Conservation (phyloP, 2,113 vertebrate species). For the Baryphthengus martii region DNA sequence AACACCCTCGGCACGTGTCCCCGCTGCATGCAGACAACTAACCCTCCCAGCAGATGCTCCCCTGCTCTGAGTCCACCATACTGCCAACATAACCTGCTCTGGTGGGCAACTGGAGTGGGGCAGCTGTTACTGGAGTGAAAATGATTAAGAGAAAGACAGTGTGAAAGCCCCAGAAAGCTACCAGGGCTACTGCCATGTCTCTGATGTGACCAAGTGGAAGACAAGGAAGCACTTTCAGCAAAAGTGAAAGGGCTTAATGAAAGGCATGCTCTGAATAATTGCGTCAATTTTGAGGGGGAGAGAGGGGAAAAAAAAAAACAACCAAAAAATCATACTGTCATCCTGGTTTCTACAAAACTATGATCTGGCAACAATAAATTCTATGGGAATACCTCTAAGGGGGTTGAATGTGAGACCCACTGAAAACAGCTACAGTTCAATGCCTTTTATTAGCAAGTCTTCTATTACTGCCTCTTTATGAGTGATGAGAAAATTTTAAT, state of each 20-base stretch:
- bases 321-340: not conserved
- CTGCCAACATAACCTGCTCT: rapidly evolving
- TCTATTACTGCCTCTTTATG: not conserved
- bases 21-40: not conserved
- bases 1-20: rapidly evolving
- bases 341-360: not conserved
- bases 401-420: not conserved
- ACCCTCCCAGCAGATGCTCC: not conserved
- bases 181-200: not conserved
- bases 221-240: not conserved
- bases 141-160: not conserved
- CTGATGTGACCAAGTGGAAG: not conserved
- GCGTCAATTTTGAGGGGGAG: not conserved
- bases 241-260: not conserved
- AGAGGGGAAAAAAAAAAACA: not conserved
- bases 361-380: not conserved
- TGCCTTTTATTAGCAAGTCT: not conserved
- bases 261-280: not conserved
- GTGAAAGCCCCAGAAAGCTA: not conserved
- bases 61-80: not conserved
- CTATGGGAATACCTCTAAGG: not conserved
- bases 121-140: not conserved
- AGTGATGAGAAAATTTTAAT: not conserved
- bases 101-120: not conserved
- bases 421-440: not conserved